Conservation (phyloP, 1,140 invertebrate genomes). For the Apis cerana region DNA sequence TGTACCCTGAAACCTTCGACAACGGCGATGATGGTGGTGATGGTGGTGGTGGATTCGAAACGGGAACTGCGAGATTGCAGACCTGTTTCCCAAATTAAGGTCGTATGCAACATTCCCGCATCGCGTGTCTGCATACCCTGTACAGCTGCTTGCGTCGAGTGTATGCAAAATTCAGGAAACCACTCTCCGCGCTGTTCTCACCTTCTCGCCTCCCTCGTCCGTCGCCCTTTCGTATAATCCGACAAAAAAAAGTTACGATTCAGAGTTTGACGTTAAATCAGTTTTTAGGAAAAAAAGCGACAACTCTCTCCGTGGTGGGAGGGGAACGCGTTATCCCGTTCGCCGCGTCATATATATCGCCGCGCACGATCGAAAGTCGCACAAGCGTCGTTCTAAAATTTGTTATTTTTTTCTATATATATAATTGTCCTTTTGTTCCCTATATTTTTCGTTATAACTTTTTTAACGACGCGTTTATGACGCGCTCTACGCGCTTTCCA, state of each 20-base stretch:
- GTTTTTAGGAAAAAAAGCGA: neutral
- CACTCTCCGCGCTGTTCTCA: neutral
- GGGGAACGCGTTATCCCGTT: too few species aligned
- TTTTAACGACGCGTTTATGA: too few species aligned
- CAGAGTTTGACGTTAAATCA: neutral
- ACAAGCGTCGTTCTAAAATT: too few species aligned
- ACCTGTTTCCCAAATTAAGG: constrained; percentile 19
- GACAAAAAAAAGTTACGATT: neutral
- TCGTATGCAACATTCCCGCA: constrained; percentile 19
- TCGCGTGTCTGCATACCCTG: neutral
- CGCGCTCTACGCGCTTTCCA: too few species aligned
- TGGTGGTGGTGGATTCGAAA: neutral
- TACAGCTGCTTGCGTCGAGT: constrained; percentile 9
- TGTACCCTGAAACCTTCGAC: neutral
- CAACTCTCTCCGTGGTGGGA: too few species aligned
- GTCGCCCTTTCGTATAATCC: neutral
- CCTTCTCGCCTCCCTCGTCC: neutral
- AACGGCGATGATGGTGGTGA: neutral
- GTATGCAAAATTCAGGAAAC: constrained; percentile 29
- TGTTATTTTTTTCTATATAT: too few species aligned
- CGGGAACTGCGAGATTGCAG: constrained; percentile 6
- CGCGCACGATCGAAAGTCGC: too few species aligned
- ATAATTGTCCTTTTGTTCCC: too few species aligned
- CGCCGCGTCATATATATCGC: too few species aligned
- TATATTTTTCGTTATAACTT: too few species aligned